Evolutionary conservation across 2,888 invertebrate species (phyloP).

Genomic region (Lacanobia wlatinum): DNA sequence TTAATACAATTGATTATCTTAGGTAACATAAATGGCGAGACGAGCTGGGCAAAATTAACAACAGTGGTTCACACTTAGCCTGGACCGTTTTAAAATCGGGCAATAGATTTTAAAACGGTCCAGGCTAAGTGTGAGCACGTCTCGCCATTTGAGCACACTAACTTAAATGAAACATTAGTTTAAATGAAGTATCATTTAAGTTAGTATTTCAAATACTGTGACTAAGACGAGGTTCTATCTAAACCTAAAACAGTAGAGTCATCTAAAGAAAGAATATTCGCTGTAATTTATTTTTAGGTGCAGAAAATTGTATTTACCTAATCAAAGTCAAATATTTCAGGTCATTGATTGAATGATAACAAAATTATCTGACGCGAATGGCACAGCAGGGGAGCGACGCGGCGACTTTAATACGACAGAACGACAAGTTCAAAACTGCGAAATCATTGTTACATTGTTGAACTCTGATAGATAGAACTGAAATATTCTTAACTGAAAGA

Average conservation of each 20-base stretch:
- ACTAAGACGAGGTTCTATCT: not conserved
- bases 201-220: constrained; percentile 3
- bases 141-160: too few relatives aligned
- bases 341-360: constrained; percentile 10
- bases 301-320: constrained; percentile 29
- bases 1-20: too few relatives aligned
- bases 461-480: not conserved
- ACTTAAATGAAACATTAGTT: too few relatives aligned
- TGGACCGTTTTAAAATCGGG: too few relatives aligned
- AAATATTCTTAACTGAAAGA: constrained; percentile 2
- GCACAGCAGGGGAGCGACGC: constrained; percentile 3
- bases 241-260: too few relatives aligned
- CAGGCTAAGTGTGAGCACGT: too few relatives aligned
- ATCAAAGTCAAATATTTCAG: constrained; percentile 8
- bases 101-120: too few relatives aligned
- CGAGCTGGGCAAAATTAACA: too few relatives aligned
- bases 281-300: constrained; percentile 19
- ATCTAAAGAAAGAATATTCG: not conserved
- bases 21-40: too few relatives aligned
- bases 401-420: not conserved
- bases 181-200: too few relatives aligned
- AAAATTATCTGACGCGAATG: not conserved
- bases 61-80: too few relatives aligned
- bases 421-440: constrained; percentile 17
- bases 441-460: constrained; percentile 4